These are phyloP conservation scores for Tyto alba DNA, from an alignment of 2,113 vertebrate genomes.

Conservation along the genomic window DNA sequence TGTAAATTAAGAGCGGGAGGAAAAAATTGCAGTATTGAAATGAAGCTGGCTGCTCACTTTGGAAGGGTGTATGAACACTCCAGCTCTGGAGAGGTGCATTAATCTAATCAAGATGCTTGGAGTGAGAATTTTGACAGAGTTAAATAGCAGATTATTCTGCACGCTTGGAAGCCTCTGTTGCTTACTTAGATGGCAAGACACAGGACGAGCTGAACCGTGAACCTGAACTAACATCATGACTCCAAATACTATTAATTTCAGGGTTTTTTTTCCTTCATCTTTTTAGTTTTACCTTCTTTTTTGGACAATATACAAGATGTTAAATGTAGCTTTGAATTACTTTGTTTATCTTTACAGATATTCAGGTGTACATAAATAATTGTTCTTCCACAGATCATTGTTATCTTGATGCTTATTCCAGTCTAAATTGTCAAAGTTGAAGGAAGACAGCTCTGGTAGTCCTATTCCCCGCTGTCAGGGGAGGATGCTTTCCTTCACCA, in stretches of 20 bases:
- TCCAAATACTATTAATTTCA: neutral
- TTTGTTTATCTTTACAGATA: neutral
- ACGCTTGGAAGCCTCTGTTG: neutral
- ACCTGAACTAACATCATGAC: neutral
- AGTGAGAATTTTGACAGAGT: neutral
- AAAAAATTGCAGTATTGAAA: neutral
- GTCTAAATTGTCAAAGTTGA: neutral
- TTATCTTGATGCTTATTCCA: neutral
- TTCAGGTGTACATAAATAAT: neutral
- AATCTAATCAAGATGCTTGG: neutral
- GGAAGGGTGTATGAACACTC: neutral
- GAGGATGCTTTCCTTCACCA: neutral
- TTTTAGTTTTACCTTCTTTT: neutral
- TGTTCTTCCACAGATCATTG: neutral
- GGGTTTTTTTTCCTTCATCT: neutral
- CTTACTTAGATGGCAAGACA: neutral
- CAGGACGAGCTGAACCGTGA: fast-evolving
- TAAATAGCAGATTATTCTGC: neutral
- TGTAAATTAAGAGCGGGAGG: neutral
- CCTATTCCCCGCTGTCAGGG: neutral
- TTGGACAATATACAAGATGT: neutral
- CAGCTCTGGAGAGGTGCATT: neutral
- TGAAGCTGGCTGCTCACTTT: neutral
- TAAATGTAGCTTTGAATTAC: neutral
- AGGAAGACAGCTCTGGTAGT: neutral